Conservation (phyloP, 1,140 invertebrate genomes). For the Papilio machaon region DNA sequence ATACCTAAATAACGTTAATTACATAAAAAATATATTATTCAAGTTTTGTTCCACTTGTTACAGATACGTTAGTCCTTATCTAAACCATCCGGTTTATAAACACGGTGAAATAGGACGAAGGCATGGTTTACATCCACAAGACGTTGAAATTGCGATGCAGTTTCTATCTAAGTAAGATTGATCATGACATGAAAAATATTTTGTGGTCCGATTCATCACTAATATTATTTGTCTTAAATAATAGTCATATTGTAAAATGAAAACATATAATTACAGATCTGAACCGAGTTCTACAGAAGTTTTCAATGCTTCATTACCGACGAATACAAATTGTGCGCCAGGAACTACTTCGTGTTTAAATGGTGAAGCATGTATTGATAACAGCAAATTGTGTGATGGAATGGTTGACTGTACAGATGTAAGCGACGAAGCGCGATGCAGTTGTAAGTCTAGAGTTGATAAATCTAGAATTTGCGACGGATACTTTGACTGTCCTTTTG, state of each 20-base stretch:
- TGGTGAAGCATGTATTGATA: slow-evolving; percentile 83
- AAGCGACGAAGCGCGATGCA: slow-evolving; percentile 90
- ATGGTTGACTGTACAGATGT: slow-evolving; percentile 89
- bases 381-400: slow-evolving; percentile 87
- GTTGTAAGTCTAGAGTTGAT: slow-evolving; percentile 86
- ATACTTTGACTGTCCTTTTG: slow-evolving; percentile 88
- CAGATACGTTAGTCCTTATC: slow-evolving; percentile 46
- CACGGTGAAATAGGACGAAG: slow-evolving; percentile 46
- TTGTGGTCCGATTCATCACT: not conserved
- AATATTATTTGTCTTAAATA: not conserved
- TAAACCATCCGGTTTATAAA: slow-evolving; percentile 45
- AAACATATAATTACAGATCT: slow-evolving; percentile 36
- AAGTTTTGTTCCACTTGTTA: slow-evolving; percentile 29
- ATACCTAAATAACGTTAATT: not conserved
- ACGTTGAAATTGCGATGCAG: slow-evolving; percentile 65
- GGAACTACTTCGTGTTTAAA: slow-evolving; percentile 64
- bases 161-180: slow-evolving; percentile 56
- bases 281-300: slow-evolving; percentile 12
- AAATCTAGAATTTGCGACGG: slow-evolving; percentile 89
- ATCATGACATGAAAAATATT: not conserved
- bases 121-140: slow-evolving; percentile 65
- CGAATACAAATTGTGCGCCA: slow-evolving; percentile 58
- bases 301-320: slow-evolving; percentile 44
- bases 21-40: not conserved
- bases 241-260: not conserved